phyloP scores from a whole-genome alignment of 2,113 vertebrate genomes.

The Clarias macrocephalus region DNA sequence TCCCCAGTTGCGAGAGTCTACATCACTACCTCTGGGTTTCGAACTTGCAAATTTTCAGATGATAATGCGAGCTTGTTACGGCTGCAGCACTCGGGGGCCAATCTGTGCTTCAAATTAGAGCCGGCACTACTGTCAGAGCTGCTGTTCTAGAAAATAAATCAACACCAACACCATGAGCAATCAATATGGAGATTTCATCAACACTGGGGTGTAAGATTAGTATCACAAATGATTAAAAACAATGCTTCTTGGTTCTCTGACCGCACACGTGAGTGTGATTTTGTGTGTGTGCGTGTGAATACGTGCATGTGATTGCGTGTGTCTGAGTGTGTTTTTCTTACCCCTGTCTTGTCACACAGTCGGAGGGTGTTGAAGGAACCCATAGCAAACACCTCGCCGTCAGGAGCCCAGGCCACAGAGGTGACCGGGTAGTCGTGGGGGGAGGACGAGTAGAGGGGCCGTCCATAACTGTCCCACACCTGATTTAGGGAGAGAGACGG shows the following conservation, averaged over 20 bases:
- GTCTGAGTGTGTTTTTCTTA: constrained; percentile 67
- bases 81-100: no score
- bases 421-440: constrained; percentile 89
- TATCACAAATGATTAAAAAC: no score
- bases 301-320: not conserved
- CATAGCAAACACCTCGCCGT: constrained; percentile 91
- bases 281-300: not conserved
- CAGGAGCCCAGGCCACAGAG: constrained; percentile 88
- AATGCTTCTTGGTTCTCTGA: not conserved
- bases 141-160: no score
- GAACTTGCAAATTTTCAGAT: no score
- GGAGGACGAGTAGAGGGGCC: constrained; percentile 79
- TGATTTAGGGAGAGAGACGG: constrained; percentile 57
- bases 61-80: no score
- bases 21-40: no score
- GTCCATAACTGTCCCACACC: constrained; percentile 96
- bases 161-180: no score
- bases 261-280: not conserved
- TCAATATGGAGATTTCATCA: no score
- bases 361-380: constrained; percentile 94
- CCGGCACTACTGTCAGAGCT: no score
- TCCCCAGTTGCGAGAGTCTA: no score
- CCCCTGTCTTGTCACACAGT: constrained; percentile 95
- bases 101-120: no score
- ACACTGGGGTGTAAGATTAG: no score